phyloP scores from a whole-genome alignment of 2,797 vertebrate species.

The Eulemur mongoz region DNA sequence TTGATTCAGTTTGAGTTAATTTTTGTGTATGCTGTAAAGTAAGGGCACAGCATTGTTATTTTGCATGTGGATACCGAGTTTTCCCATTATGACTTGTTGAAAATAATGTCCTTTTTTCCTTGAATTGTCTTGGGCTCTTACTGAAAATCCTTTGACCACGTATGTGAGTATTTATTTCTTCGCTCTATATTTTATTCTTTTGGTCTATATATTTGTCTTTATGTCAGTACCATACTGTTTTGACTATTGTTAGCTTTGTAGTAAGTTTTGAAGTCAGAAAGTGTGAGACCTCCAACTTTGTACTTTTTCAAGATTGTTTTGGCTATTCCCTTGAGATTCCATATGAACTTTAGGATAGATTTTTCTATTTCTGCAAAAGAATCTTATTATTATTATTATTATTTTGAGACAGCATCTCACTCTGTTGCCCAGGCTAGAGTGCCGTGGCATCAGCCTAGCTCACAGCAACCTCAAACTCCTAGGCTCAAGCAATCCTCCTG shows the following conservation, averaged over 20 bases:
- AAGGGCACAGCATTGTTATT: neutral
- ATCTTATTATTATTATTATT: neutral
- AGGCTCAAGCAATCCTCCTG: no score
- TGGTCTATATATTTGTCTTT: neutral
- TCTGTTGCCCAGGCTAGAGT: no score
- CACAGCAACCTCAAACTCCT: no score
- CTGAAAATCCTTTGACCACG: neutral
- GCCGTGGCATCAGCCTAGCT: no score
- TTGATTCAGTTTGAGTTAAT: neutral
- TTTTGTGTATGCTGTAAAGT: neutral
- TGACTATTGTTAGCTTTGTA: neutral
- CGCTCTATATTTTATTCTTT: neutral
- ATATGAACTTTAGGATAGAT: neutral
- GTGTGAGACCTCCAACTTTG: neutral
- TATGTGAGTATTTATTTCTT: neutral
- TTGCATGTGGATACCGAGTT: neutral
- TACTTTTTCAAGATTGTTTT: neutral
- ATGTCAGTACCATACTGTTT: neutral
- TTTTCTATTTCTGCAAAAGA: conserved; percentile 25
- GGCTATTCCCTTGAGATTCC: neutral
- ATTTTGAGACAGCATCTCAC: no score
- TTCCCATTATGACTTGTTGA: neutral
- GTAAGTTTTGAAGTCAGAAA: conserved; percentile 1
- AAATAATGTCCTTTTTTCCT: neutral
- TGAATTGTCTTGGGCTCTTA: neutral